Base-by-base conservation (phyloP, 2,888 invertebrate species). In the Archaeoteleia sp. region DNA sequence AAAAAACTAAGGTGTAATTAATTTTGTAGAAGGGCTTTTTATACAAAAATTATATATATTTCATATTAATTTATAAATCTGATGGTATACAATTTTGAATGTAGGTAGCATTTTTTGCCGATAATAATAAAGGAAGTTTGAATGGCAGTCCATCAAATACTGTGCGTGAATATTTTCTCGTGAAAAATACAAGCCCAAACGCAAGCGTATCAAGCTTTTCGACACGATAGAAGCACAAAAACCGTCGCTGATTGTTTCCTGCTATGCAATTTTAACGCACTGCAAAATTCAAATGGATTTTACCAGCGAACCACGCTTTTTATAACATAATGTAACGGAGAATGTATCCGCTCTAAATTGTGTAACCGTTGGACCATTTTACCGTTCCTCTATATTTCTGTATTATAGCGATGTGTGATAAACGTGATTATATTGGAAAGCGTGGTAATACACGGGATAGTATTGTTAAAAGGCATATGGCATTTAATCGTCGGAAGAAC, bases 181-280 rank as follows among this genome's bases (percentile, higher is more conserved):
- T 45, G 17, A 45, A 54, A 54, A 54, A 45, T 54, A 35, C 34
- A 37, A 35, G 37, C 35, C 29, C 35, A 37, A 45, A 37, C 45
- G 29, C 8, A 9, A n/a, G n/a, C 15, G 45, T 55, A 55, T 45
- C 10, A 29, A 27, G 45, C 37, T 45, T 45, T 45, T 30, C 45
- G 29, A 53, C 46, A 34, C 32, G 20, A 32, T 30, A 20, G 53
- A 15, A 29, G 15, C 37, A 39, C 32, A 53, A 54, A 43, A 42
- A 42, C 43, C 12, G 14, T 23, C 39, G 48, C 32, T 48, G 46
- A 77, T 77, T 76, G 75, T 76, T 74, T 71, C 65, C 70, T 61
- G 67, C 67, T 67, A 68, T 66, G 69, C 72, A 75, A 76, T 77
- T 77, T 75, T 72, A 74, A 72, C 74, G 67, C 74, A 70, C 67